Evolutionary conservation across 2,113 vertebrate species (phyloP).

Genomic region (Daboia siamensis): DNA sequence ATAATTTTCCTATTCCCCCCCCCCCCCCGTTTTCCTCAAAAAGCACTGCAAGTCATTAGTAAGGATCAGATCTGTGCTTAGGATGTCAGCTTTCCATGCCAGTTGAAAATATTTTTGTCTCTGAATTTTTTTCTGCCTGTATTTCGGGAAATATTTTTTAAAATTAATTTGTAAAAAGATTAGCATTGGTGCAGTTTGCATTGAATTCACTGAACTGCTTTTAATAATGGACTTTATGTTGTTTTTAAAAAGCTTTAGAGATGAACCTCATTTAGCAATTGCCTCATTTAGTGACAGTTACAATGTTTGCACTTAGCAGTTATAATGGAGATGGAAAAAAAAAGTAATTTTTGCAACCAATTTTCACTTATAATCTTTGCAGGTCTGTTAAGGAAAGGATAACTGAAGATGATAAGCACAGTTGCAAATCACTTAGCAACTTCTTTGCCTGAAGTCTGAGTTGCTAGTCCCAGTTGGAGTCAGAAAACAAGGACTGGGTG

Average conservation of each 20-base stretch:
- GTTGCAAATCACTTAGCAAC: neutral
- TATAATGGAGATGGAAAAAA: neutral
- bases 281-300: neutral
- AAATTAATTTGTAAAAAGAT: conserved; percentile 48
- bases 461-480: neutral
- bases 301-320: neutral
- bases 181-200: conserved; percentile 22
- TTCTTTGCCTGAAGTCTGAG: neutral
- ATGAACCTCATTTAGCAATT: neutral
- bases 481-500: neutral
- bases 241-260: neutral
- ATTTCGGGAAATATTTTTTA: neutral
- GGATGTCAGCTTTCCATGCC: conserved; percentile 36
- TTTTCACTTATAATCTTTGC: neutral
- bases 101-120: conserved; percentile 31
- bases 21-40: neutral
- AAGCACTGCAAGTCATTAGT: conserved; percentile 53
- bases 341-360: neutral
- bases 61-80: conserved; percentile 40
- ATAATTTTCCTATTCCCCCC: neutral
- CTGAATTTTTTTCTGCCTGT: conserved; percentile 44
- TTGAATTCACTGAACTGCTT: neutral
- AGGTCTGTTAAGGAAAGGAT: neutral
- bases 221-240: neutral
- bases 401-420: neutral